phyloP scores from a whole-genome alignment of 1,140 invertebrate genomes.

The Papilio aristodemus region DNA sequence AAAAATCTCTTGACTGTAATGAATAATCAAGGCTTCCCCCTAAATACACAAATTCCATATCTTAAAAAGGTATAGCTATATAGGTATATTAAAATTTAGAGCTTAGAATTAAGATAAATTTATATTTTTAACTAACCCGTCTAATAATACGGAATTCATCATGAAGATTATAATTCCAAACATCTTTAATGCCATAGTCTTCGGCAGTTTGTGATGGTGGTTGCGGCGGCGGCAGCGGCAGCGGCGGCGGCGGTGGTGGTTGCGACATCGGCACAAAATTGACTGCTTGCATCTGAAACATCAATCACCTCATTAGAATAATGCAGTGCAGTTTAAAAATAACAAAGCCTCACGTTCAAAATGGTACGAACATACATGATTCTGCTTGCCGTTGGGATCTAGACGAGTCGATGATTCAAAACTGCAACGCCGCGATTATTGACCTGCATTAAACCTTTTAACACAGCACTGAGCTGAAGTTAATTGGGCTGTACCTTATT shows the following conservation, averaged over 20 bases:
- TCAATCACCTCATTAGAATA: neutral
- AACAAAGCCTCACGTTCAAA: conserved; percentile 5
- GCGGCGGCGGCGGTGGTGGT: conserved; percentile 63
- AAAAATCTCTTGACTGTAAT: no score
- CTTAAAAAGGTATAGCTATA: no score
- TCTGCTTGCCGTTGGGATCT: neutral
- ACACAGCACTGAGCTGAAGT: neutral
- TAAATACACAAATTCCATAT: no score
- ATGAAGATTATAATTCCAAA: conserved; percentile 97
- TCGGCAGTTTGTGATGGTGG: conserved; percentile 82
- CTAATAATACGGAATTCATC: conserved; percentile 97
- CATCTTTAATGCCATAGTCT: conserved; percentile 97
- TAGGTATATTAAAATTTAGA: no score
- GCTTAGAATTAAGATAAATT: neutral
- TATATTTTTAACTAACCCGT: conserved; percentile 77
- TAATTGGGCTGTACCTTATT: conserved; percentile 6
- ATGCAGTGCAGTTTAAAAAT: conserved; percentile 12
- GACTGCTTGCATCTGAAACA: conserved; percentile 72
- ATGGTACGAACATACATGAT: conserved; percentile 26
- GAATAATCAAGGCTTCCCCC: no score
- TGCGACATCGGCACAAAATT: conserved; percentile 65
- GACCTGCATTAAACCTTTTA: conserved; percentile 23
- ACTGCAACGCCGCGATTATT: conserved; percentile 4
- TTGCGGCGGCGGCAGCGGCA: conserved; percentile 60
- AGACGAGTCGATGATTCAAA: conserved; percentile 19